Evolutionary conservation across 2,888 invertebrate species (phyloP), one percentile per base, ranked within the genome.

Genomic region (Drosophila cyrtoloma): DNA sequence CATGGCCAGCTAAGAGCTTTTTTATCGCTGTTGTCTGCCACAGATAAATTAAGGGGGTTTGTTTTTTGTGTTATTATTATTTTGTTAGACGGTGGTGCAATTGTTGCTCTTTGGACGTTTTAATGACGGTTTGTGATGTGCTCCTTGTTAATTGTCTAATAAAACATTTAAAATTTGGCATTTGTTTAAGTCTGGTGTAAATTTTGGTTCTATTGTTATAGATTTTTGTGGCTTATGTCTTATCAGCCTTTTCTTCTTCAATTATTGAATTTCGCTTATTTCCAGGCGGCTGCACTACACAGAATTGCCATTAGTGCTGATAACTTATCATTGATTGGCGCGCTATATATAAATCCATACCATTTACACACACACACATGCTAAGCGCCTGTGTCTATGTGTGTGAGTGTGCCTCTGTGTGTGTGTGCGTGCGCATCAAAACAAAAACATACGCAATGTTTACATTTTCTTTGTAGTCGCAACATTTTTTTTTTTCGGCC

Each of bases 381-480:
- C 19, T 7, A 10, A 12, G 19, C 35, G 12, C 19, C 6, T 19
- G 37, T 56, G 7, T 7, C 33, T 26, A 28, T 50, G 39, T 42
- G 44, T 28, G 44, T 22, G 7, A 42, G 42, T 64, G 32, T 52
- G 50, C 12, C n/a, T 22, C 2, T 42, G 33, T 0, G 12, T 33
- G 12, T 63, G 69, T 68, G 61, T 51, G 81, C 56, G 58, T 75
- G 79, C 71, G 82, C 82, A 87, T 76, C 85, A 84, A 79, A 86
- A 86, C 87, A 87, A 84, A 84, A 85, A 82, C 85, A 80, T 75
- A 78, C 82, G 78, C 84, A 88, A 82, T 87, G 90, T 87, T 87
- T 87, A 87, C 87, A 79, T 86, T 90, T 82, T 89, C 80, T 87
- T 77, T 84, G 87, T 85, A 83, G 89, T 83, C 79, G 82, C 79